phyloP scores from a whole-genome alignment of 2,888 invertebrate genomes.

The Eupithecia subfuscata region DNA sequence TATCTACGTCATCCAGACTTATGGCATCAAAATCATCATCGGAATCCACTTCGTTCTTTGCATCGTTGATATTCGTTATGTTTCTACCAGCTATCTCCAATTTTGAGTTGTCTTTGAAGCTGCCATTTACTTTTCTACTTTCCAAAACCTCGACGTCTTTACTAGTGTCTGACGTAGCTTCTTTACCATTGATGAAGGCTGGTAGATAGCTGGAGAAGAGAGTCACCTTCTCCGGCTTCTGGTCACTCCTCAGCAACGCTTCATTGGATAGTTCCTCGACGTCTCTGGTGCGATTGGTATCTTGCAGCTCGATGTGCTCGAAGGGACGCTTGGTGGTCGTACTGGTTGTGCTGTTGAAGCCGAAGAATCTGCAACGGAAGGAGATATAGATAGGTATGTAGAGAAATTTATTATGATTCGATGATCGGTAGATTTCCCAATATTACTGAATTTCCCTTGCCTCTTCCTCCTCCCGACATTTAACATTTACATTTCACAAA shows the following conservation, averaged over 20 bases:
- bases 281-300: slow-evolving; percentile 58
- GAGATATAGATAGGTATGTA: not conserved
- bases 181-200: not conserved
- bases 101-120: not conserved
- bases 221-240: slow-evolving; percentile 74
- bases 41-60: slow-evolving; percentile 45
- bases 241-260: slow-evolving; percentile 56
- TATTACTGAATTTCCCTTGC: not conserved
- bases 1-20: slow-evolving; percentile 42
- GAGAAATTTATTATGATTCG: not conserved
- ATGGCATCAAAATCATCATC: slow-evolving; percentile 57
- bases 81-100: not conserved
- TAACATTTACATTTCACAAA: not conserved
- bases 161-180: not conserved
- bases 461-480: not conserved
- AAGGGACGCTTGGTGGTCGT: slow-evolving; percentile 50
- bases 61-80: slow-evolving; percentile 38
- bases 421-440: not conserved
- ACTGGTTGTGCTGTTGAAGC: slow-evolving; percentile 52
- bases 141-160: slow-evolving; percentile 13
- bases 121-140: slow-evolving; percentile 1
- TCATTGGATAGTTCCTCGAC: slow-evolving; percentile 71
- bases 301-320: slow-evolving; percentile 42
- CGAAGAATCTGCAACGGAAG: slow-evolving; percentile 64
- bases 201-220: slow-evolving; percentile 63